phyloP scores from a whole-genome alignment of 2,113 vertebrate species.

The Lichenostomus cassidix region DNA sequence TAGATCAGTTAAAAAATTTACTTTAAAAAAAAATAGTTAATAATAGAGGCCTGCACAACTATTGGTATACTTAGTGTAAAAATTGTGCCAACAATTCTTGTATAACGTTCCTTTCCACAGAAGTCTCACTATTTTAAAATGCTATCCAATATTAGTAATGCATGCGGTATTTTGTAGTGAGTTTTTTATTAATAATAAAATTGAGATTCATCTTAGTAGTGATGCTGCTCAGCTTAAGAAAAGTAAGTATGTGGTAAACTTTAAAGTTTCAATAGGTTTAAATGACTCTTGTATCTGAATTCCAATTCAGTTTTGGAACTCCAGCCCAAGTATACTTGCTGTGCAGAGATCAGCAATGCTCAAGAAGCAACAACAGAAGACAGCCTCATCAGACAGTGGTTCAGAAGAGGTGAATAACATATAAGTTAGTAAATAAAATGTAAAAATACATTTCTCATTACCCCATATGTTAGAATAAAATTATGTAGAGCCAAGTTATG shows the following conservation, averaged over 20 bases:
- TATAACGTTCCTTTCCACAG: background rate
- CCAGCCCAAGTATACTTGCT: conserved; percentile 91
- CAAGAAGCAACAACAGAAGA: conserved; percentile 81
- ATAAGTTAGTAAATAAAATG: conserved; percentile 1
- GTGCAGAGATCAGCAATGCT: conserved; percentile 92
- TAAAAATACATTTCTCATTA: background rate
- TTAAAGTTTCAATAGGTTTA: background rate
- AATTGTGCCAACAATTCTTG: background rate
- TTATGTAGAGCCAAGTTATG: background rate
- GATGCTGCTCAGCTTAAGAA: background rate
- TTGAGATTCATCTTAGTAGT: background rate
- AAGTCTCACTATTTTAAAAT: background rate
- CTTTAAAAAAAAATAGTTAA: background rate
- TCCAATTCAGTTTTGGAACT: conserved; percentile 90
- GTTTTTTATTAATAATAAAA: background rate
- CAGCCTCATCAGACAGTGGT: conserved; percentile 86
- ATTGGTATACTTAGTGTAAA: background rate
- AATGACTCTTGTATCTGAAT: conserved; percentile 46
- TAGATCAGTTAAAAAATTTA: background rate
- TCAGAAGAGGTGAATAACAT: conserved; percentile 85
- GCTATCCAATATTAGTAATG: background rate
- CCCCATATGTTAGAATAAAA: background rate
- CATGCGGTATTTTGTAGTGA: background rate
- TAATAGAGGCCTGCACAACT: background rate
- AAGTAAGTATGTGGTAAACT: background rate